Percentiles rank a stretch among this genome's conserved stretches.
Conservation (phyloP, 2,113 vertebrate genomes). For the Meleagris gallopavo region DNA sequence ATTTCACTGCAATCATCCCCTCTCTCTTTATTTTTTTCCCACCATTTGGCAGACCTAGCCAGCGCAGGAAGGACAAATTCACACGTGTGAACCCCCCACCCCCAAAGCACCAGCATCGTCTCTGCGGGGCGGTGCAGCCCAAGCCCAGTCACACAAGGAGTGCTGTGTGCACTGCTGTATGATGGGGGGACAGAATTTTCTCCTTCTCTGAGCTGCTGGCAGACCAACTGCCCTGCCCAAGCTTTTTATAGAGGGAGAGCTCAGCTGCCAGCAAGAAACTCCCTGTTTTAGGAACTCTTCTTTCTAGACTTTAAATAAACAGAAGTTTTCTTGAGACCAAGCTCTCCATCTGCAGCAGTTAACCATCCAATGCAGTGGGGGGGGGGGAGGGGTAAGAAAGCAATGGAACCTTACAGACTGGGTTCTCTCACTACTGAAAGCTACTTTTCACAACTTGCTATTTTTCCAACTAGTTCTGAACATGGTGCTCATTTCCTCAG, state of each 20-base stretch:
- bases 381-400: neutral
- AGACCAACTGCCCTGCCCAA: neutral
- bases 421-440: neutral
- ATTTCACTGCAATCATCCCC: neutral
- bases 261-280: slow-evolving; percentile 14
- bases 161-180: neutral
- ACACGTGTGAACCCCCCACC: neutral
- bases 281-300: neutral
- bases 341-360: neutral
- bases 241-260: neutral
- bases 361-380: neutral
- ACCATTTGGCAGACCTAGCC: accelerated
- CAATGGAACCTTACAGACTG: neutral
- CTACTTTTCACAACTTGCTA: neutral
- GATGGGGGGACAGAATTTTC: neutral
- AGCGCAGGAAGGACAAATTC: neutral
- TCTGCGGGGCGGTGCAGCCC: accelerated
- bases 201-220: neutral
- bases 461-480: neutral
- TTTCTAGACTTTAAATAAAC: slow-evolving; percentile 51
- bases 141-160: neutral
- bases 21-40: neutral
- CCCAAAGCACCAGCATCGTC: neutral
- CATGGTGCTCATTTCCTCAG: neutral
- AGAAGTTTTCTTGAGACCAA: neutral